Percentiles rank a stretch among this genome's conserved stretches.
Evolutionary conservation across 2,888 invertebrate species (phyloP).

Genomic region (Timema podura): DNA sequence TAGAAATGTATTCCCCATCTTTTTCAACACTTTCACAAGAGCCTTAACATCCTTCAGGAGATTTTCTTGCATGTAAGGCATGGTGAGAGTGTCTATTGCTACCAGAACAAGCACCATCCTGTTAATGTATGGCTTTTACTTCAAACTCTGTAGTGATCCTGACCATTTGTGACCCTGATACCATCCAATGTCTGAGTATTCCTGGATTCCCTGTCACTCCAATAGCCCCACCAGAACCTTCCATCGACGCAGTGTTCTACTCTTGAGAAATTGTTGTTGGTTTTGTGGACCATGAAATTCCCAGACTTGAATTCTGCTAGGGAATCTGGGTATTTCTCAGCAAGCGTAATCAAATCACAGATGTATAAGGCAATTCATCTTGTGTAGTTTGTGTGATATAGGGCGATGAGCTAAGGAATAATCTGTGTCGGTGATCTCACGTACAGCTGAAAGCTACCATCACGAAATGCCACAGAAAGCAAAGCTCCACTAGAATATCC

Average conservation of each 20-base stretch:
- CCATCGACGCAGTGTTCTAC: conserved; percentile 12
- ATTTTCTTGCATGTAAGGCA: background rate
- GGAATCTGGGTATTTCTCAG: background rate
- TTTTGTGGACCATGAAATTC: conserved; percentile 15
- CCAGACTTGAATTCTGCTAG: conserved; percentile 12
- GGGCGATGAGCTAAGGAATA: conserved; percentile 18
- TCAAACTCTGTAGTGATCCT: conserved; percentile 15
- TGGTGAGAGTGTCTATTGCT: background rate
- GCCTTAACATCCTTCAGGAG: conserved; percentile 14
- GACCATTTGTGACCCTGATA: conserved; percentile 18
- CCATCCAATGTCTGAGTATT: conserved; percentile 12
- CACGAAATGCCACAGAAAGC: background rate
- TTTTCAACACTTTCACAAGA: conserved; percentile 1
- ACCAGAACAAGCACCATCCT: background rate
- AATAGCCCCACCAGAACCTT: conserved; percentile 12
- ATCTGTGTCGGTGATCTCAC: conserved; percentile 19
- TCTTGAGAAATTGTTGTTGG: conserved; percentile 16
- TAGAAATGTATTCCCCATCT: conserved; percentile 10
- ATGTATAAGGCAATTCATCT: conserved; percentile 22
- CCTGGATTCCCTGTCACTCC: background rate
- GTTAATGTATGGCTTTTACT: background rate
- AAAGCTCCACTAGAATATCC: background rate
- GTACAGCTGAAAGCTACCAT: conserved; percentile 20
- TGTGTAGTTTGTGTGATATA: conserved; percentile 23
- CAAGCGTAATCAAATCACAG: background rate